Evolutionary conservation across 2,888 invertebrate genomes (phyloP).

Genomic region (Drosophila neotestacea): DNA sequence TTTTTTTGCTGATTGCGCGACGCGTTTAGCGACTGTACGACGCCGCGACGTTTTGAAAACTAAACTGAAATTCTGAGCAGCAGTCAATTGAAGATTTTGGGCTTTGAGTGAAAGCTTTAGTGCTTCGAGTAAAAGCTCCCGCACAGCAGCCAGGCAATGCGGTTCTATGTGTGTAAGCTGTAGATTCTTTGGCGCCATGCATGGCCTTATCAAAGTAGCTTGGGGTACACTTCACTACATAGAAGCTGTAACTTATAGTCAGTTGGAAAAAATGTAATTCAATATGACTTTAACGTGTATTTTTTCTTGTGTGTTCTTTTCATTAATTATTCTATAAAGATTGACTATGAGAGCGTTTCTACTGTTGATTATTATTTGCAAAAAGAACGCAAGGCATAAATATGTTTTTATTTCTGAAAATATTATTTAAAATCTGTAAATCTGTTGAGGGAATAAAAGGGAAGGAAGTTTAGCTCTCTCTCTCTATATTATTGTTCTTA

Average conservation of each 20-base stretch:
- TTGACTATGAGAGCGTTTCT: too few relatives aligned
- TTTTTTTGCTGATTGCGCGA: slow-evolving; percentile 24
- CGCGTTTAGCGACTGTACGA: slow-evolving; percentile 43
- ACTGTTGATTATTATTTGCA: too few relatives aligned
- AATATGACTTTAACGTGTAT: too few relatives aligned
- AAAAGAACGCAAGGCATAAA: too few relatives aligned
- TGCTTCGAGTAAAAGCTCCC: slow-evolving; percentile 50
- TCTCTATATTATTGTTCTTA: too few relatives aligned
- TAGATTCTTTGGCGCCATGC: slow-evolving; percentile 46
- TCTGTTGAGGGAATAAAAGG: too few relatives aligned
- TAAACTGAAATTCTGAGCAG: slow-evolving; percentile 63
- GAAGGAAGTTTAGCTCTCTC: too few relatives aligned
- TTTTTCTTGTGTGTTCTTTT: too few relatives aligned
- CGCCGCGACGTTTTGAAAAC: slow-evolving; percentile 66
- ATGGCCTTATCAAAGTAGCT: slow-evolving; percentile 14
- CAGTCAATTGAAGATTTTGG: slow-evolving; percentile 46
- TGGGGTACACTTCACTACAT: slow-evolving; percentile 27
- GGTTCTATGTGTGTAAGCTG: slow-evolving; percentile 11
- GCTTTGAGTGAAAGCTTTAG: slow-evolving; percentile 67
- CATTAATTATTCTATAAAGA: too few relatives aligned
- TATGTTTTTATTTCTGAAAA: too few relatives aligned
- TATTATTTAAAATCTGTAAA: too few relatives aligned
- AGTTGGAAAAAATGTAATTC: too few relatives aligned
- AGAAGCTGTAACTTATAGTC: neutral
- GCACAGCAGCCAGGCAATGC: slow-evolving; percentile 63